Evolutionary conservation across 2,888 invertebrate genomes (phyloP).

Genomic region (Halictus ligatus): DNA sequence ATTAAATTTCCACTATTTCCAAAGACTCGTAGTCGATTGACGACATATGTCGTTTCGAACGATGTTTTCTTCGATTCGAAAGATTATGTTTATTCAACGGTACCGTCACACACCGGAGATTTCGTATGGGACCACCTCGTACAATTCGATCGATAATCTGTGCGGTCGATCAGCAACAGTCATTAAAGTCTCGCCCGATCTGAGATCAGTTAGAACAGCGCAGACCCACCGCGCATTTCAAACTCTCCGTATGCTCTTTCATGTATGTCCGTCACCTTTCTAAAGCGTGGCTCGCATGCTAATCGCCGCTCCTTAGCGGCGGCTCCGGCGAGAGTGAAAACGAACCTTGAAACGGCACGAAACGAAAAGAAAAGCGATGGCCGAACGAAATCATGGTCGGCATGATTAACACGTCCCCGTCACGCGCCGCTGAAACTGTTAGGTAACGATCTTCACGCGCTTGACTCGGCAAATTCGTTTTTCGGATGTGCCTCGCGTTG

Average conservation of each 20-base stretch:
- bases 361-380: conserved; percentile 32
- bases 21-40: too few species aligned
- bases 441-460: conserved; percentile 25
- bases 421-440: not conserved
- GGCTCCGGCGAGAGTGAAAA: conserved; percentile 36
- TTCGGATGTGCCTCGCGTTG: not conserved
- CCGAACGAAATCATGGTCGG: conserved; percentile 24
- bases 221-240: conserved; percentile 38
- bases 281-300: conserved; percentile 53
- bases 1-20: too few species aligned
- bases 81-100: too few species aligned
- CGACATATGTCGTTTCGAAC: too few species aligned
- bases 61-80: too few species aligned
- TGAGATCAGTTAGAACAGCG: conserved; percentile 5
- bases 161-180: too few species aligned
- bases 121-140: too few species aligned
- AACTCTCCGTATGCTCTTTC: conserved; percentile 32
- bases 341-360: conserved; percentile 24
- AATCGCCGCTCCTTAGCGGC: conserved; percentile 21
- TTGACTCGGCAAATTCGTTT: conserved; percentile 28
- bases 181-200: conserved; percentile 18
- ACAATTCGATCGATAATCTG: too few species aligned
- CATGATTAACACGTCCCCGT: conserved; percentile 51
- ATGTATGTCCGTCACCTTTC: conserved; percentile 55
- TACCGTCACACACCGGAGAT: too few species aligned